Evolutionary conservation across 2,113 vertebrate genomes (phyloP), one percentile per base, ranked within the genome.

Genomic region (rabbit (Oryctolagus cuniculus)): DNA sequence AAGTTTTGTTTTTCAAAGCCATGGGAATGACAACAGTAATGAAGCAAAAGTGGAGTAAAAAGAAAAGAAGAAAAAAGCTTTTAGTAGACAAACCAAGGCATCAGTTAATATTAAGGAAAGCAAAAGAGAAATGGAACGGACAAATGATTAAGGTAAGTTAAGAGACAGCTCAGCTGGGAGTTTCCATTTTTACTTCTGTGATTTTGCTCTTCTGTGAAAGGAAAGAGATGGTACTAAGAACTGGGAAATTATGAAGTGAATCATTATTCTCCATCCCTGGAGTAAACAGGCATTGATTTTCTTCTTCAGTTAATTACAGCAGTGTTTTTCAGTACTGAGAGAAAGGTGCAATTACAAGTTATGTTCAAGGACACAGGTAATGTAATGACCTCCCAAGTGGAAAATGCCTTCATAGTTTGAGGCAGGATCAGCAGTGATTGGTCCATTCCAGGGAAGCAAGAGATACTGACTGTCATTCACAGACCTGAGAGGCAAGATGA

Each of bases 271-370:
- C 77, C 75, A 66, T 69, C 73, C 7, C n/a, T 87, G 15, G 31
- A 95, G 53, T 36, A 87, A 58, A 95, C n/a, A 87, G 25, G 5
- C 69, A 95, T 80, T 49, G 63, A 44, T 96, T 96, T 95, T 93
- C 66, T 53, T 95, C 63, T 66, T 77, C n/a, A 69, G 58, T 88
- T 96, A 96, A 90, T 96, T 91, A 85, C 12, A 86, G 27, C n/a
- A 12, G 19, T 58, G 8, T 79, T 91, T 88, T 83, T 78, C 31
- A 93, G 31, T 19, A 93, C 25, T 11, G 36, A 85, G 55, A 58
- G 19, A 16, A 58, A 77, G 2, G 70, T 88, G 29, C 38, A 92
- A 92, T 49, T 49, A 78, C 27, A 80, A 73, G 73, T 81, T 25
- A 84, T 4, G 1, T 61, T 79, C 82, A 82, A 93, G 84, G 70